A percentile compares a stretch with the other conserved stretches of the same genome.
phyloP scores from a whole-genome alignment of 1,140 invertebrate genomes.

The Bicyclus anynana region DNA sequence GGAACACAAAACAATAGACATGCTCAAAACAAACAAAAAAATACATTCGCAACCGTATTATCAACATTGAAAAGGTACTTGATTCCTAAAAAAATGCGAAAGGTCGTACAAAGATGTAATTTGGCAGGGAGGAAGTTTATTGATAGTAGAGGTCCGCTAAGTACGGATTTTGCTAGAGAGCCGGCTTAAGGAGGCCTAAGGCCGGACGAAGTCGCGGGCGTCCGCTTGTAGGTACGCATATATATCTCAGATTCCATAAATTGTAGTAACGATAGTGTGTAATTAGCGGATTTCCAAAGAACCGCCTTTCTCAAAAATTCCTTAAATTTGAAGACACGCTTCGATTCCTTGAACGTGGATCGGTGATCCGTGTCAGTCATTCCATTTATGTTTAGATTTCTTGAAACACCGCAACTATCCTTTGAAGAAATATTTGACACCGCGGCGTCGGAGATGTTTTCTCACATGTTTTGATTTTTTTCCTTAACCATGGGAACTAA shows the following conservation, averaged over 20 bases:
- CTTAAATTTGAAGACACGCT: conserved; percentile 50
- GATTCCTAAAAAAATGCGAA: too few relatives aligned
- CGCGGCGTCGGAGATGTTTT: conserved; percentile 39
- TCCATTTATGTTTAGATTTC: conserved; percentile 68
- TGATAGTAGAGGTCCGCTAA: too few relatives aligned
- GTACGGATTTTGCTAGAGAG: too few relatives aligned
- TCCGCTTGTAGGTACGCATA: too few relatives aligned
- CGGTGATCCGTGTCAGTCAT: conserved; percentile 67
- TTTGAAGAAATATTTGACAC: conserved; percentile 67
- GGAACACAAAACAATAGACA: conserved; percentile 15
- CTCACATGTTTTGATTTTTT: conserved; percentile 40
- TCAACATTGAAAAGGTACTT: too few relatives aligned
- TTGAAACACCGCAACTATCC: conserved; percentile 54
- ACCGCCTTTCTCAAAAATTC: conserved; percentile 34
- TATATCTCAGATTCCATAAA: too few relatives aligned
- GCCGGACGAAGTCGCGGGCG: too few relatives aligned
- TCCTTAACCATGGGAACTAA: conserved; percentile 47
- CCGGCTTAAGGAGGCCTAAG: too few relatives aligned
- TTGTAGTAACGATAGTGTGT: too few relatives aligned
- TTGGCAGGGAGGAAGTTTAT: too few relatives aligned
- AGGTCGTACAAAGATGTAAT: too few relatives aligned
- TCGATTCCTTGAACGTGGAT: conserved; percentile 54
- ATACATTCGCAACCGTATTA: too few relatives aligned
- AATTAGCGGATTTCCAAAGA: not conserved
- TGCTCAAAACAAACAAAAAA: conserved; percentile 8